Percentiles rank a stretch among this genome's conserved stretches.
These are phyloP conservation scores for Amblyjoppa proteus DNA, from an alignment of 2,888 invertebrate species.

Conservation along the genomic window DNA sequence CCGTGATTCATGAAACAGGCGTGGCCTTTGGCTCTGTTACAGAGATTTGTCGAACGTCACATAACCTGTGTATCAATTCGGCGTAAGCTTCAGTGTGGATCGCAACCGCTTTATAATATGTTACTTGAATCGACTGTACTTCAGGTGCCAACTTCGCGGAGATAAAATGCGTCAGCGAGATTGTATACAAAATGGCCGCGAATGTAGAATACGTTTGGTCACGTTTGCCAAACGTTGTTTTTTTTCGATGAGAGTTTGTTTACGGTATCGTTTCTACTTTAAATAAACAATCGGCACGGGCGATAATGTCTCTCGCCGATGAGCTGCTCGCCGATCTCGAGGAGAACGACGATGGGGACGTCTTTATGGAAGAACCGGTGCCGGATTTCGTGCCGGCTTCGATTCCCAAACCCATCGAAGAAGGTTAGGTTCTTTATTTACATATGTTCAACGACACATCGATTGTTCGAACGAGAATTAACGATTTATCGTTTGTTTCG, in stretches of 20 bases:
- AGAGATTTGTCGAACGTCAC: conserved; percentile 15
- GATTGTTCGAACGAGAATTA: neutral
- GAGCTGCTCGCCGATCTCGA: conserved; percentile 99
- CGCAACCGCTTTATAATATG: neutral
- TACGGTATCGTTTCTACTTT: neutral
- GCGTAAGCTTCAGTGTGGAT: conserved; percentile 7
- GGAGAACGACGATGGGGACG: conserved; percentile 92
- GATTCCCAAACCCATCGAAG: conserved; percentile 80
- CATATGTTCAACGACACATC: neutral
- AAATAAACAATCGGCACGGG: neutral
- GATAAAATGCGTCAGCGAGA: neutral
- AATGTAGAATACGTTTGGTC: neutral
- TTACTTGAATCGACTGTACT: neutral
- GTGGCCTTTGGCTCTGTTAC: conserved; percentile 5
- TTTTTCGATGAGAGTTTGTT: neutral
- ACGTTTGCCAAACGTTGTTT: conserved; percentile 13
- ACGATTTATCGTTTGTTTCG: conserved; percentile 9
- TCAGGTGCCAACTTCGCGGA: conserved; percentile 7
- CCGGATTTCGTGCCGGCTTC: conserved; percentile 78
- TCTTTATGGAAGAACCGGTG: conserved; percentile 87
- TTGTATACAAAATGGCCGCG: conserved; percentile 9
- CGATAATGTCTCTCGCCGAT: conserved; percentile 97
- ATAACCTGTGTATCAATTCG: neutral
- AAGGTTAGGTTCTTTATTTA: conserved; percentile 78
- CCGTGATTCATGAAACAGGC: conserved; percentile 19